Base-by-base conservation (phyloP, 2,888 invertebrate species). In the Ormyrus nitidulus region DNA sequence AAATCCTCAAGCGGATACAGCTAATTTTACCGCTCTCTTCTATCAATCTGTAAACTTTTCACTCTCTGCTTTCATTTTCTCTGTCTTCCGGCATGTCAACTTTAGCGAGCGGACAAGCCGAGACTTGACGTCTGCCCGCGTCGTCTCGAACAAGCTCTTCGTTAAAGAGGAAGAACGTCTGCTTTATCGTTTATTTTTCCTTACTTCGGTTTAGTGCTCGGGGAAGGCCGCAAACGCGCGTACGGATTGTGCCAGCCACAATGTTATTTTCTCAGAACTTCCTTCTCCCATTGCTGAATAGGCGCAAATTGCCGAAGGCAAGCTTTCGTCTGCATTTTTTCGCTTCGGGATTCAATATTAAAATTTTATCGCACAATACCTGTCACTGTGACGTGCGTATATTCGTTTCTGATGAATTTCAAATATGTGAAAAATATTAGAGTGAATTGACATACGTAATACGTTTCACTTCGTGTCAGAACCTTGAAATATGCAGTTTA, bases 231-330 rank as follows among this genome's bases (percentile, higher is more conserved):
- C 53, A 69, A 44, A 56, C 6, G 56, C 56, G 6, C 10, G 5
- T 53, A 10, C 10, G 53, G 8, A 53, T 70, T 65, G 48, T 66
- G 34, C 34, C 34, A 34, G 34, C 34, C 34, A 80, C 84, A 83
- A 84, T 84, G 81, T 84, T 82, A 83, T 85, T 85, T 82, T 81
- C 80, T 79, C 80, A 66, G 34, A 34, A 3, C 34, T 71, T 73
- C 62, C 76, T 13, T 79, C 59, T 71, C 49, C 81, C 69, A 72
- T 82, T 68, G 81, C 73, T 86, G 86, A 86, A 87, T 85, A 83
- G 85, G 83, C 81, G 85, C 84, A 85, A 86, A 86, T 87, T 85
- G 86, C 82, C 83, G 76, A 83, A 82, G 82, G 81, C 81, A 83
- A 83, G 46, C 34, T 54, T 62, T 58, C 19, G 2, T 49, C 44